Evolutionary conservation across 1,140 invertebrate species (phyloP), one percentile per base, ranked within the genome.

Genomic region (Pygmarrhopalites habei): DNA sequence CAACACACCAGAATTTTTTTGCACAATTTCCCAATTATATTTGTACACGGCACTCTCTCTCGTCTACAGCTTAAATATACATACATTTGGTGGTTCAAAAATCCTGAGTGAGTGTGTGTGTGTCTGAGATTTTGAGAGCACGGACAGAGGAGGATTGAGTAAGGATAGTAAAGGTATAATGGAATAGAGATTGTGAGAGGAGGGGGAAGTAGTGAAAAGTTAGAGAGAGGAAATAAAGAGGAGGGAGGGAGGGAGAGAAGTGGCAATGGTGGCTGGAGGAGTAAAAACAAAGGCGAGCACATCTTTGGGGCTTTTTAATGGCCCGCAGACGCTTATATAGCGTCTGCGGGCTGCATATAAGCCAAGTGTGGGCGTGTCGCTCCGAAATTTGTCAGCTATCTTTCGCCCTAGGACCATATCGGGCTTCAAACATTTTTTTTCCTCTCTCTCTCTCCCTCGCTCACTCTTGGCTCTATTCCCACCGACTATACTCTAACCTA

Each of bases 301-400:
- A 66, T 49, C 53, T 64, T 58, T 67, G 63, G 56, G 53, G 58
- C 39, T 44, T 67, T 67, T 67, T 67, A 67, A 67, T 67, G 65
- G 65, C 56, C 56, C 61, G 60, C 62, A 23, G 21, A 58, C 58
- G n/a, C n/a, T n/a, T n/a, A n/a, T n/a, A 64, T 65, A 64, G 68
- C 62, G 68, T 70, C 68, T 70, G 68, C 62, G 68, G 65, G 62
- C 58, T 62, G n/a, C n/a, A 65, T 64, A 64, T 64, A 69, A 69
- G 35, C 60, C 57, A 63, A 69, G 68, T 69, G 68, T 70, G 68
- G 68, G 68, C 68, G 68, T 70, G 65, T 70, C 68, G 46, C 60
- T 47, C 59, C 53, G 68, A 70, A 70, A 70, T 70, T 70, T 70
- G 68, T 70, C 68, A 70, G 68, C 64, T 63, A 51, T 62, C 47